Percentiles rank a stretch among this genome's conserved stretches.
These are phyloP conservation scores for Cephus spinipes DNA, from an alignment of 2,888 invertebrate species.

Conservation along the genomic window DNA sequence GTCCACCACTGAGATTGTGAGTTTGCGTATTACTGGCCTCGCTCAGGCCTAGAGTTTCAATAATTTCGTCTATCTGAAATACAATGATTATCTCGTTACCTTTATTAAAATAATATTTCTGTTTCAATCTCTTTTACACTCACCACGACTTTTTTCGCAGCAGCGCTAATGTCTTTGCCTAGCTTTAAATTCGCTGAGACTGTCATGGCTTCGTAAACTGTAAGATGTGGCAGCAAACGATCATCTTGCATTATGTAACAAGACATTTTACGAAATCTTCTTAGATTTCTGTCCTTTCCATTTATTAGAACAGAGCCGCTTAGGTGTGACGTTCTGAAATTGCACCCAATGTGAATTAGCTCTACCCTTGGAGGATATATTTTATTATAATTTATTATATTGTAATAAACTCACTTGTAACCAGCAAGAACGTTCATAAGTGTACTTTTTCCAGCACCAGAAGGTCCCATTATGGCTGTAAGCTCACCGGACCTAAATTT, in stretches of 20 bases:
- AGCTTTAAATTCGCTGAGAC: slow-evolving; percentile 94
- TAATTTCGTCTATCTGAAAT: slow-evolving; percentile 75
- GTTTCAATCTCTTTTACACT: slow-evolving; percentile 15
- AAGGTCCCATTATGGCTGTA: slow-evolving; percentile 97
- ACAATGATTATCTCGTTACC: background rate
- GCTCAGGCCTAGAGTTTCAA: slow-evolving; percentile 84
- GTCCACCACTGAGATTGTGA: slow-evolving; percentile 88
- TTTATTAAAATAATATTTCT: background rate
- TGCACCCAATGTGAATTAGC: background rate
- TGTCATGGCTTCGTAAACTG: slow-evolving; percentile 92
- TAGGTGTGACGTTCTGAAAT: slow-evolving; percentile 82
- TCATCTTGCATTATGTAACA: slow-evolving; percentile 98
- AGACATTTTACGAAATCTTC: slow-evolving; percentile 91
- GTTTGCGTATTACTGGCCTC: slow-evolving; percentile 86
- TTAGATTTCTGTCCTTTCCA: slow-evolving; percentile 85
- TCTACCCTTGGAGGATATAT: background rate
- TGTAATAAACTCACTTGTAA: slow-evolving; percentile 77
- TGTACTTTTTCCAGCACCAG: slow-evolving; percentile 84
- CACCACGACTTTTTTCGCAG: slow-evolving; percentile 83
- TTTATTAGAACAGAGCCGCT: slow-evolving; percentile 90
- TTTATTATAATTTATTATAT: background rate
- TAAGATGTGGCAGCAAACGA: slow-evolving; percentile 87
- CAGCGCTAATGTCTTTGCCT: slow-evolving; percentile 79
- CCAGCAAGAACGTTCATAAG: slow-evolving; percentile 91
- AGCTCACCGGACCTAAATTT: slow-evolving; percentile 91